phyloP scores from a whole-genome alignment of 2,797 vertebrate genomes.

The Peromyscus attwateri region DNA sequence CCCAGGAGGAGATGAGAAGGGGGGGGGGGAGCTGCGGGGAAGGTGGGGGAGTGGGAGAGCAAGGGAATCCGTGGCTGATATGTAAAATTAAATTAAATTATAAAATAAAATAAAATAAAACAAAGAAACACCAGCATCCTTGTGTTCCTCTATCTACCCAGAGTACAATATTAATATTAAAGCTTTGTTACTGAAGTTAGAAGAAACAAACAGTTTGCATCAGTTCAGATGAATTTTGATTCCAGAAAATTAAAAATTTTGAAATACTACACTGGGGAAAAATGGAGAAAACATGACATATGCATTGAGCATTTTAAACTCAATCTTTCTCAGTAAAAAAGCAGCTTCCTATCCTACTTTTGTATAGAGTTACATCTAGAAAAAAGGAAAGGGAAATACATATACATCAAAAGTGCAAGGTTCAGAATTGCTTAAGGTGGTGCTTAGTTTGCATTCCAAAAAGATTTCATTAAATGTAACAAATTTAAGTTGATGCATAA shows the following conservation, averaged over 20 bases:
- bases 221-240: neutral
- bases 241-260: neutral
- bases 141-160: neutral
- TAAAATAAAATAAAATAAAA: neutral
- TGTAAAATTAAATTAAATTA: no score
- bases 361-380: neutral
- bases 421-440: neutral
- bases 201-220: neutral
- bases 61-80: no score
- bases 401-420: neutral
- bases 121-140: neutral
- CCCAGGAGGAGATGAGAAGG: no score
- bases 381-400: neutral
- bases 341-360: neutral
- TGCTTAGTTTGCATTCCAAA: constrained; percentile 7
- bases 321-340: neutral
- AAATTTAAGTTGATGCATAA: constrained; percentile 53
- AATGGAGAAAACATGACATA: neutral
- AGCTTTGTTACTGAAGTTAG: neutral
- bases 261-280: neutral
- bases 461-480: constrained; percentile 44
- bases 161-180: neutral
- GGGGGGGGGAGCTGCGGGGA: no score
- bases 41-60: no score
- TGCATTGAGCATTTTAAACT: neutral